Evolutionary conservation across 2,888 invertebrate species (phyloP).

Genomic region (Plebejus melissa): DNA sequence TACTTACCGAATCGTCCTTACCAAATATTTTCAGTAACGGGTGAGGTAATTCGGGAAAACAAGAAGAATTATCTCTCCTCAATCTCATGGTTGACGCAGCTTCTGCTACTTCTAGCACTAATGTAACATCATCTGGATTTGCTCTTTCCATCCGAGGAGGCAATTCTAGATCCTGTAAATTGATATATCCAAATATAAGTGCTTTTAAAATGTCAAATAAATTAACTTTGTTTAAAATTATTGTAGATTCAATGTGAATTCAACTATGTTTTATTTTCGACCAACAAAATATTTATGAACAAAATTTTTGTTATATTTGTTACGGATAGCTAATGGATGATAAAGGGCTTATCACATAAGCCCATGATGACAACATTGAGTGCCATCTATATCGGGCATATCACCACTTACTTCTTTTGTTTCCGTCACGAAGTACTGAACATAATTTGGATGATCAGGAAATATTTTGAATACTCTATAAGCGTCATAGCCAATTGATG

Average conservation of each 20-base stretch:
- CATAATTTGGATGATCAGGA: slow-evolving; percentile 46
- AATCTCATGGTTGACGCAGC: slow-evolving; percentile 41
- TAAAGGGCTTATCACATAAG: slow-evolving; percentile 14
- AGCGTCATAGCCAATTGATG: slow-evolving; percentile 83
- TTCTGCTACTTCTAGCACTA: slow-evolving; percentile 46
- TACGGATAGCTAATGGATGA: slow-evolving; percentile 8
- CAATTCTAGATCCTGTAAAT: slow-evolving; percentile 32
- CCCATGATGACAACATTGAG: not conserved
- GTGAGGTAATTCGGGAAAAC: slow-evolving; percentile 45
- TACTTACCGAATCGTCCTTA: slow-evolving; percentile 41
- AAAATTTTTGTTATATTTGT: not conserved
- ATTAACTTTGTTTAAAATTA: not conserved
- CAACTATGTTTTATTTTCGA: not conserved
- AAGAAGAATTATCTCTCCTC: slow-evolving; percentile 38
- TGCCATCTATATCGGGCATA: slow-evolving; percentile 6
- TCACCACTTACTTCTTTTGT: slow-evolving; percentile 38
- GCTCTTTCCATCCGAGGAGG: slow-evolving; percentile 40
- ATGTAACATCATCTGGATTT: slow-evolving; percentile 38
- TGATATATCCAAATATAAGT: not conserved
- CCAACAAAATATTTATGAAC: not conserved
- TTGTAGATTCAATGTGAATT: not conserved
- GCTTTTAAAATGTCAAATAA: not conserved
- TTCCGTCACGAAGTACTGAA: slow-evolving; percentile 46
- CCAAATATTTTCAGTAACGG: slow-evolving; percentile 40
- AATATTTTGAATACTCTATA: slow-evolving; percentile 69